Conservation (phyloP, 2,797 vertebrate species). For the Micrastur ruficollis region DNA sequence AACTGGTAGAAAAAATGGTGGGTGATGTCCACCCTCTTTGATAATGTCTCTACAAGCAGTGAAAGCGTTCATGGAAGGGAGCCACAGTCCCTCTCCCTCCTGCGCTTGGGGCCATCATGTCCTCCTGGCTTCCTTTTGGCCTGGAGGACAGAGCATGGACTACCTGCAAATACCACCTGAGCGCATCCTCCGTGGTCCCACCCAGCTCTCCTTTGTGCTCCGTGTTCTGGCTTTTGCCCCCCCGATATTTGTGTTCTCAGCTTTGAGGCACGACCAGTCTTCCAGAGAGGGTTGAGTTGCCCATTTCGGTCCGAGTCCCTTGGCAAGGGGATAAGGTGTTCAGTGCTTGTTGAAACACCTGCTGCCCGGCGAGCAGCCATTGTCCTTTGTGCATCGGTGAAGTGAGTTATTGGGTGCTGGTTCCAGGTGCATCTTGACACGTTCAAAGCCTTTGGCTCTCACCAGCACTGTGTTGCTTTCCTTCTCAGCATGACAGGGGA, state of each 20-base stretch:
- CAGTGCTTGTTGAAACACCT: constrained; percentile 55
- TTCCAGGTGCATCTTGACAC: background rate
- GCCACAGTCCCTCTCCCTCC: background rate
- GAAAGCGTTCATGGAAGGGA: background rate
- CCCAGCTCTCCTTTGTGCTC: background rate
- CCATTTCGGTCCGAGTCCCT: background rate
- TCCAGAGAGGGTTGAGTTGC: background rate
- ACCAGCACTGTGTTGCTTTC: background rate
- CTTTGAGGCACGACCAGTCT: background rate
- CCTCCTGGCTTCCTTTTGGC: background rate
- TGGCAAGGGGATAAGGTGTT: background rate
- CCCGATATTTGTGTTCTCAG: fast-evolving
- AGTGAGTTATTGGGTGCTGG: background rate
- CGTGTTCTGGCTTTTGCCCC: background rate
- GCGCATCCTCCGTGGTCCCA: fast-evolving
- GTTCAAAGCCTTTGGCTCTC: background rate
- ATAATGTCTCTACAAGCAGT: background rate
- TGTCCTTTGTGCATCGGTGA: background rate
- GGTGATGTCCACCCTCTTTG: background rate
- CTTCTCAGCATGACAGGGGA: background rate
- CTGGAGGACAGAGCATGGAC: background rate
- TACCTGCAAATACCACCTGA: fast-evolving
- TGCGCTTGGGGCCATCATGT: fast-evolving
- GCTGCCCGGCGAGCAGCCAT: background rate
- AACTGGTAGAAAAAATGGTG: background rate